phyloP scores from a whole-genome alignment of 2,888 invertebrate genomes.

The Deilephila elpenor region DNA sequence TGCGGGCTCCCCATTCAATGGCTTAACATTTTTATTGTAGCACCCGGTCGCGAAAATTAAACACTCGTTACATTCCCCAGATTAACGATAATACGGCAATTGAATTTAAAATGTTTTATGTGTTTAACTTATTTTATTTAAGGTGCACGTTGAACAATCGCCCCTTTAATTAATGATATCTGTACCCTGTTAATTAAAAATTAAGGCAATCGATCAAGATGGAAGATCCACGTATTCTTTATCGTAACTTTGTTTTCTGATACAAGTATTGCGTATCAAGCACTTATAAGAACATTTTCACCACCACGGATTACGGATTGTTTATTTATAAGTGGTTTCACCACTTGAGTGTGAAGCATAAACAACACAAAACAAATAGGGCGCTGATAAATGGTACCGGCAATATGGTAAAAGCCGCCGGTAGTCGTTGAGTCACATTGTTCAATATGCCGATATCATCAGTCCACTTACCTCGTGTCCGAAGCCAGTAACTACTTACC shows the following conservation, averaged over 20 bases:
- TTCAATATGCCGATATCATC: slow-evolving; percentile 51
- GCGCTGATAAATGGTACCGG: slow-evolving; percentile 7
- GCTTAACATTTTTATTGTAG: slow-evolving; percentile 69
- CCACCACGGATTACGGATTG: not conserved
- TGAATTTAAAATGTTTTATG: slow-evolving; percentile 52
- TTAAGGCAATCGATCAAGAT: slow-evolving; percentile 23
- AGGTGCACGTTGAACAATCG: slow-evolving; percentile 30
- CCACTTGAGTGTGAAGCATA: slow-evolving; percentile 14
- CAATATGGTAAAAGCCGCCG: slow-evolving; percentile 29
- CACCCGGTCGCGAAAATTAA: slow-evolving; percentile 71
- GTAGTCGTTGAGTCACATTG: slow-evolving; percentile 46
- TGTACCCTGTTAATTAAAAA: slow-evolving; percentile 5
- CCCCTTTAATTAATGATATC: slow-evolving; percentile 14
- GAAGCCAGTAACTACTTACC: slow-evolving; percentile 41
- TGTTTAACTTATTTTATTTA: slow-evolving; percentile 56
- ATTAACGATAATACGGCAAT: slow-evolving; percentile 64
- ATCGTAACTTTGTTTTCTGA: not conserved
- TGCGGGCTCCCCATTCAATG: slow-evolving; percentile 62
- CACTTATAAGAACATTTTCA: not conserved
- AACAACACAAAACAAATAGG: slow-evolving; percentile 39
- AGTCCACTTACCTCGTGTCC: slow-evolving; percentile 41
- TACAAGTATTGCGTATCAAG: not conserved
- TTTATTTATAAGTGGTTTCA: not conserved
- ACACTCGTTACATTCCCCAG: slow-evolving; percentile 65
- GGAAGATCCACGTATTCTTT: not conserved